phyloP scores from a whole-genome alignment of 1,140 invertebrate genomes.

The Hesperophylax magnus region DNA sequence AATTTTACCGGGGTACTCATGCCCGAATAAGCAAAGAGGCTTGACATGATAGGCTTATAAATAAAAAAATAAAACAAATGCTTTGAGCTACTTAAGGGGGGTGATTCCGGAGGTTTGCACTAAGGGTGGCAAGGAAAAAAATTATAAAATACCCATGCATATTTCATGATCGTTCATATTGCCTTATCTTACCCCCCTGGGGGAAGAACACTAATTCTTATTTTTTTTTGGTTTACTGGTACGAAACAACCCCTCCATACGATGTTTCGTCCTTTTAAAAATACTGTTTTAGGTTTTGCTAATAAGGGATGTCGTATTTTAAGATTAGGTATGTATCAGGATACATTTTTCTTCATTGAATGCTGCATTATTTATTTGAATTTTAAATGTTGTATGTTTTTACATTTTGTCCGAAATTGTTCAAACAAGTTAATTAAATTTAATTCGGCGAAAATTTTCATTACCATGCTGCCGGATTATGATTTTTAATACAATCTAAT shows the following conservation, averaged over 20 bases:
- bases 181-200: slow-evolving; percentile 52
- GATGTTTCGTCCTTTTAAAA: slow-evolving; percentile 32
- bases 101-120: neutral
- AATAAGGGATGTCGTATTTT: neutral
- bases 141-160: slow-evolving; percentile 57
- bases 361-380: no score
- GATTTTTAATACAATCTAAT: no score
- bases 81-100: slow-evolving; percentile 54
- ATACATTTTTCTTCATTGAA: no score
- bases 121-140: slow-evolving; percentile 45
- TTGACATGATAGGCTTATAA: slow-evolving; percentile 55
- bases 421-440: no score
- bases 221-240: slow-evolving; percentile 52
- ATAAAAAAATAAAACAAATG: slow-evolving; percentile 56
- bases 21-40: slow-evolving; percentile 53
- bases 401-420: no score
- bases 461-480: no score
- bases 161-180: slow-evolving; percentile 58
- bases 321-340: no score
- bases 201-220: slow-evolving; percentile 55
- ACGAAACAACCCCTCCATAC: slow-evolving; percentile 13
- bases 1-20: slow-evolving; percentile 44
- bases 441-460: no score
- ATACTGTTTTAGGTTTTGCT: slow-evolving; percentile 29
- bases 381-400: no score